Evolutionary conservation across 2,113 vertebrate species (phyloP), one percentile per base, ranked within the genome.

Genomic region (Mixornis gularis): DNA sequence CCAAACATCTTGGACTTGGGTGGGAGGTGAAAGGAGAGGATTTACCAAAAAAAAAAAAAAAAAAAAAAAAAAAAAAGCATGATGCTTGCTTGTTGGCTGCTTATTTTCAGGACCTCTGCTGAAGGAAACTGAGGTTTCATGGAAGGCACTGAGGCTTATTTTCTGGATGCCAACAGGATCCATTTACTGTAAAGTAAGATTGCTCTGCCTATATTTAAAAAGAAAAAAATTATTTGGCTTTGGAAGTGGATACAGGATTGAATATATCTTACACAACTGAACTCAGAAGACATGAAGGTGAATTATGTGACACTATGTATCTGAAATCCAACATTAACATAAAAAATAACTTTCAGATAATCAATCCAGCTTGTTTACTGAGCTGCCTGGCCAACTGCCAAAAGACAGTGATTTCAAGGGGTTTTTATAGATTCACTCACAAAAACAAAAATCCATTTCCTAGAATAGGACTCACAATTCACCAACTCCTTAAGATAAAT

Each of bases 281-380:
- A 92, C 21, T 69, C 34, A 8, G 18, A 92, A 85, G 48, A 59
- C 40, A 29, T 3, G 15, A 78, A 69, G 59, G 43, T 79, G 56
- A 95, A 84, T 84, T 71, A 85, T 18, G 34, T 16, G 43, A 58
- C 52, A 43, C 32, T 51, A 20, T 14, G 19, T 53, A 87, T 36
- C 51, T 43, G 59, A 72, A 87, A 87, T 48, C 63, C 44, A 91
- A 51, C 38, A 79, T 65, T 38, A 93, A 58, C 32, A 30, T 79
- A 48, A 86, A 94, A 86, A 92, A 73, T 13, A 82, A n/a, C 52
- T 51, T 85, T 66, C 38, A 32, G 59, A 74, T 85, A 93, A 91
- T 95, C 83, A 85, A 63, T 85, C 43, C 66, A 80, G 64, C 38
- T 77, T 93, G 78, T 89, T 96, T 76, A 87, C 84, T 79, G 26